A percentile compares a stretch with the other conserved stretches of the same genome.
Conservation (phyloP, 2,113 vertebrate species). For the Colinus virginianus region DNA sequence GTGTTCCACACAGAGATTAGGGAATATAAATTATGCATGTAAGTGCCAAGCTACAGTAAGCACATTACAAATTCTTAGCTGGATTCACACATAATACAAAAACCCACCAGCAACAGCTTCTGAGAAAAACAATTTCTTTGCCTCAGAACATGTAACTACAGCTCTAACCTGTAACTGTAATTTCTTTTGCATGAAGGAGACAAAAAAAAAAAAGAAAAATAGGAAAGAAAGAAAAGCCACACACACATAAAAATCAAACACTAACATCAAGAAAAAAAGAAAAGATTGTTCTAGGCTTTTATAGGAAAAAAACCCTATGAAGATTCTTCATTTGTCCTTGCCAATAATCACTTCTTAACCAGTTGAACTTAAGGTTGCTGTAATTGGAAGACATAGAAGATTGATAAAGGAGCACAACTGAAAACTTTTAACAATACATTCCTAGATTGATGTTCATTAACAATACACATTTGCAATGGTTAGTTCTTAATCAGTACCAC, state of each 20-base stretch:
- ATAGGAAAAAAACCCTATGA: background rate
- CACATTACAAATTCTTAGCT: background rate
- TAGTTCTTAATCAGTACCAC: constrained; percentile 9
- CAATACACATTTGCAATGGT: background rate
- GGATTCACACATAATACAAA: background rate
- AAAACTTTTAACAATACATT: constrained; percentile 5
- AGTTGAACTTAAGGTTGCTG: background rate
- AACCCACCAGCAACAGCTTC: background rate
- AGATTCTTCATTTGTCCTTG: background rate
- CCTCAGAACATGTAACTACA: background rate
- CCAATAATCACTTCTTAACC: background rate
- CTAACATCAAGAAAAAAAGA: background rate
- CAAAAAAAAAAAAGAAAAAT: background rate
- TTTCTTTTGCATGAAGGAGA: background rate
- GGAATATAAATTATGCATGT: constrained; percentile 33
- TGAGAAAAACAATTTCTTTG: background rate
- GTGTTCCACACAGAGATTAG: background rate
- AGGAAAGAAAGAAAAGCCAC: background rate
- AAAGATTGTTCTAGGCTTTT: background rate
- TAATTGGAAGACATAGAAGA: background rate
- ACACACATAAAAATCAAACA: background rate
- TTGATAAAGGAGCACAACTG: background rate
- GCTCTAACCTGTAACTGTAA: background rate
- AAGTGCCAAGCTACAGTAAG: constrained; percentile 18
- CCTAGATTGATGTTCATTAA: background rate